A percentile compares a stretch with the other conserved stretches of the same genome.
Conservation (phyloP, 2,113 vertebrate genomes). For the Lepus europaeus region DNA sequence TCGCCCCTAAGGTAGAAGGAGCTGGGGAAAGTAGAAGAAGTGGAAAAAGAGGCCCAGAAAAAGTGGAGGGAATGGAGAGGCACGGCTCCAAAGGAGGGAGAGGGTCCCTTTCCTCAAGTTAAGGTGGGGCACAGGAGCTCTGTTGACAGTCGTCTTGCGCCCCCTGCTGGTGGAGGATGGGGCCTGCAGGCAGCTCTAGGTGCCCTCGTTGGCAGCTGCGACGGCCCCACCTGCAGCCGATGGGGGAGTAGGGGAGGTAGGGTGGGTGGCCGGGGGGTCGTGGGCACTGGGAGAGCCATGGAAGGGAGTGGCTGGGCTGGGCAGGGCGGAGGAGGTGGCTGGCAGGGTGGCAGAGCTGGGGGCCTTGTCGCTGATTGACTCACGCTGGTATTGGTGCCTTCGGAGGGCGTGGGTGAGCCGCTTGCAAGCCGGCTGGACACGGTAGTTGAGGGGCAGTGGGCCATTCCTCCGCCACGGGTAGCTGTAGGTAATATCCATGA, state of each 20-base stretch:
- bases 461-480: slow-evolving; percentile 96
- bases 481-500: slow-evolving; percentile 97
- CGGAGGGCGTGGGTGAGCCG: slow-evolving; percentile 90
- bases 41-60: slow-evolving; percentile 80
- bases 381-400: slow-evolving; percentile 93
- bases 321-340: slow-evolving; percentile 89
- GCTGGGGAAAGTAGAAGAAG: slow-evolving; percentile 72
- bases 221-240: slow-evolving; percentile 65
- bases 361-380: slow-evolving; percentile 95
- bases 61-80: slow-evolving; percentile 63
- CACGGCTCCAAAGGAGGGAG: slow-evolving; percentile 42
- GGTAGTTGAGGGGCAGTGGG: slow-evolving; percentile 95
- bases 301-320: slow-evolving; percentile 88
- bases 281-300: slow-evolving; percentile 88
- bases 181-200: slow-evolving; percentile 90
- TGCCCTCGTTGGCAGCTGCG: slow-evolving; percentile 83
- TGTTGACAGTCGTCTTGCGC: slow-evolving; percentile 93
- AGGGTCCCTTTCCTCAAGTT: slow-evolving; percentile 86
- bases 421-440: slow-evolving; percentile 93
- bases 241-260: slow-evolving; percentile 78
- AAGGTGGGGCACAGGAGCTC: slow-evolving; percentile 88
- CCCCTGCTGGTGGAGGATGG: slow-evolving; percentile 86
- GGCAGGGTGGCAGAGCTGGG: slow-evolving; percentile 91
- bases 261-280: slow-evolving; percentile 86
- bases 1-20: slow-evolving; percentile 67